Conservation (phyloP, 1,140 invertebrate genomes). For the Bombus picipes region DNA sequence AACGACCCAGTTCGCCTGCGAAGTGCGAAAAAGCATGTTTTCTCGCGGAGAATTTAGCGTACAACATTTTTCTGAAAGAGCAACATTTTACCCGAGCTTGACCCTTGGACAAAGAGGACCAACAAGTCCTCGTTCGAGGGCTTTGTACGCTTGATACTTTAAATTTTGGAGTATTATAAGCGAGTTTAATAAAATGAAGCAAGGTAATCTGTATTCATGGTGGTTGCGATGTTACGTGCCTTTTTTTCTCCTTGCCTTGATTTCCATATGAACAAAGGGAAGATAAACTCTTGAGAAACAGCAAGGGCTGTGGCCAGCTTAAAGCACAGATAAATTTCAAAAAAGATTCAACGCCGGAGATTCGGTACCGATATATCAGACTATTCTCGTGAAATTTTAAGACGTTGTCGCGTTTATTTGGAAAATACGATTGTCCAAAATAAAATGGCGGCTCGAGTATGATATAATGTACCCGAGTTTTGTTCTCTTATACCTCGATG, state of each 20-base stretch:
- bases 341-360: neutral
- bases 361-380: neutral
- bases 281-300: neutral
- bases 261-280: constrained; percentile 25
- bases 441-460: neutral
- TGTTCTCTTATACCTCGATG: neutral
- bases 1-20: neutral
- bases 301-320: too few relatives aligned
- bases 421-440: neutral
- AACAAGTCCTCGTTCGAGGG: neutral
- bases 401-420: neutral
- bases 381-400: neutral
- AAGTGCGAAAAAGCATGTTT: neutral
- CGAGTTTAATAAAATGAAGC: neutral
- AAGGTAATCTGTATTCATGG: constrained; percentile 33
- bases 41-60: neutral
- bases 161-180: neutral
- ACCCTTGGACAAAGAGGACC: neutral
- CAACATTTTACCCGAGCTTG: neutral
- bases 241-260: neutral
- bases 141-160: neutral
- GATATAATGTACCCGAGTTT: neutral
- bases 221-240: neutral
- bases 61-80: neutral
- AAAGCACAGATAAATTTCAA: neutral